phyloP scores from a whole-genome alignment of 1,140 invertebrate species.

The Meloidogyne floridensis region DNA sequence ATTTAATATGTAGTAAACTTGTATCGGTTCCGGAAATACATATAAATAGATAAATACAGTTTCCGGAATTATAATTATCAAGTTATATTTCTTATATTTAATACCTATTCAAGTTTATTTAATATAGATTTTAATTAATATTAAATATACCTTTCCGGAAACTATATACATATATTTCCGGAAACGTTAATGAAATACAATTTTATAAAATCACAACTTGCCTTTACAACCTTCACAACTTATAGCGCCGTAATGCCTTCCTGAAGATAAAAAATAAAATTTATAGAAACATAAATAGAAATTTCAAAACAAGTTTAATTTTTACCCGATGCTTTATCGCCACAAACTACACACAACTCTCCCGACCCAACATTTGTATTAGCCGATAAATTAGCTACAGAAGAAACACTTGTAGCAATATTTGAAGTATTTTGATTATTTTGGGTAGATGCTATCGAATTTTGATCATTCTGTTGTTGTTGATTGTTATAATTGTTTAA shows the following conservation, averaged over 20 bases:
- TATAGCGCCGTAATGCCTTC: constrained; percentile 66
- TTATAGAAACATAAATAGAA: neutral
- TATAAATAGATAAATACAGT: too few relatives aligned
- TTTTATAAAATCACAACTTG: constrained; percentile 8
- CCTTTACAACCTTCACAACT: constrained; percentile 80
- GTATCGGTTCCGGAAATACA: too few relatives aligned
- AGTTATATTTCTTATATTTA: too few relatives aligned
- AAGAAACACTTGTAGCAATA: neutral
- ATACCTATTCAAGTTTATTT: too few relatives aligned
- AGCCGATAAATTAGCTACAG: constrained; percentile 2
- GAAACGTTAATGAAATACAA: neutral
- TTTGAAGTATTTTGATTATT: neutral
- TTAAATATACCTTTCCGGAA: too few relatives aligned
- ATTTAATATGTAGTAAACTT: neutral
- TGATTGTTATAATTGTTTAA: neutral
- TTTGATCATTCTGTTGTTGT: constrained; percentile 8
- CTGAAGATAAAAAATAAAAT: constrained; percentile 20
- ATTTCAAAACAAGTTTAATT: neutral
- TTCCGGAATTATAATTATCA: too few relatives aligned
- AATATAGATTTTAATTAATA: too few relatives aligned
- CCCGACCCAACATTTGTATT: constrained; percentile 15
- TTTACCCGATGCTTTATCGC: constrained; percentile 43
- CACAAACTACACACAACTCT: constrained; percentile 46
- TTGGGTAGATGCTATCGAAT: neutral
- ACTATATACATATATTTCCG: too few relatives aligned